Base-by-base conservation (phyloP, 53 echinoderm and acorn worm species). In the Crossaster papposus region DNA sequence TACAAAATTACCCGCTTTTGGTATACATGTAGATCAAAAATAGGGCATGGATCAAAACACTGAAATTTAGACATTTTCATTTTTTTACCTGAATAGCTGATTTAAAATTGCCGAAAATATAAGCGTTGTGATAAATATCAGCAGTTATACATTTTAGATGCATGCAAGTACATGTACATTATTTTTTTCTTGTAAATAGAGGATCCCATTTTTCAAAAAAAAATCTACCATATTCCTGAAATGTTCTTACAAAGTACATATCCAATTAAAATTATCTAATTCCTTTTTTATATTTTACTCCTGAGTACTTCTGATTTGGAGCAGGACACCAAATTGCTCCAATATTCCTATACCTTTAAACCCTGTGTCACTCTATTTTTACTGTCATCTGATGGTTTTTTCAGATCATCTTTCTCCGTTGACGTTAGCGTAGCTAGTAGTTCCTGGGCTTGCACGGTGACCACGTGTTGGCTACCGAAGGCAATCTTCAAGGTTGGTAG, bases 381-480 rank as follows among this genome's bases (percentile, higher is more conserved):
- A 28, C 71, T 28, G 35, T 14, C 15, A 35, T 74, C 75, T 13
- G 73, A 18, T 26, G 30, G 29, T 37, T 12, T 50, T 85, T 2
- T 72, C 51, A 0, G 20, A 36, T 14, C 9, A 2, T 89, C 80
- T 80, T 76, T 89, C 52, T 32, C 72, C 26, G 65, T 79, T 89
- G 35, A 33, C 12, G n/a, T 26, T 51, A 89, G 30, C 34, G 70
- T 70, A 11, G 28, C 58, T 64, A 89, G 77, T 6, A 93, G 81
- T 6, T 81, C 90, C 89, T 90, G 86, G 37, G 93, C 93, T 75
- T 82, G 22, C 13, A 80, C 35, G 1, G 90, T 93, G 51, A 88
- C 76, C 1, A 74, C 81, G 76, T 93, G 90, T 51, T 76, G 23
- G n/a, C 62, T 53, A 1, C 90, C 88, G 34, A 90, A 93, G 0